Evolutionary conservation across 2,113 vertebrate genomes (phyloP), one percentile per base, ranked within the genome.

Genomic region (Coturnix japonica): DNA sequence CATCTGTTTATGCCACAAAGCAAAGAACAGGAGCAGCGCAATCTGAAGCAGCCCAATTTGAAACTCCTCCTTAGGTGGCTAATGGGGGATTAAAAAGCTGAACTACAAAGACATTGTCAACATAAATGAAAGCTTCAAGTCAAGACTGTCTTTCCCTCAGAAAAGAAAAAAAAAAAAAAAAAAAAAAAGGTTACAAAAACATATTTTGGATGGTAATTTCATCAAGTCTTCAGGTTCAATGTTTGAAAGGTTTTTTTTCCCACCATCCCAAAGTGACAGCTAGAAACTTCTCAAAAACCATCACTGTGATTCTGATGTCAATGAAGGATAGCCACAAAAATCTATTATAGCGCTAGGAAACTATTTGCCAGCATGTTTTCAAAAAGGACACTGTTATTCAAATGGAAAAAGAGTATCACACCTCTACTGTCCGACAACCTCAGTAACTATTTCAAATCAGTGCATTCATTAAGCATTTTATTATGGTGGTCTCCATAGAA

Each of bases 291-390:
- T 60, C 51, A 20, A 69, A 73, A 93, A 94, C 53, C 28, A 30
- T 91, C 72, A 77, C 44, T 5, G 16, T 83, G 49, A 72, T 53
- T 77, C 79, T 87, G 53, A 9, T 9, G 81, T 91, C 67, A 91
- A 39, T 30, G 72, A 89, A 87, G 46, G 82, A 89, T 80, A 85
- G 46, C 81, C 85, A 85, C 85, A 89, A 94, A 83, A 85, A 87
- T 91, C 74, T 74, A 89, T 60, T 87, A 78, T 53, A 66, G 81
- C 56, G 85, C 53, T 92, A 94, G 91, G 81, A 96, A 95, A 96
- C 56, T 89, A 96, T 93, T 77, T 91, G 35, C 49, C 83, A 92
- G 46, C 11, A 22, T 71, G 81, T 93, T 96, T 95, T 87, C 84
- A 82, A 82, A 51, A 91, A 60, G 92, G 71, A 79, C 70, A 59